phyloP scores from a whole-genome alignment of 2,797 vertebrate species.

The Pseudochaenichthys georgianus region DNA sequence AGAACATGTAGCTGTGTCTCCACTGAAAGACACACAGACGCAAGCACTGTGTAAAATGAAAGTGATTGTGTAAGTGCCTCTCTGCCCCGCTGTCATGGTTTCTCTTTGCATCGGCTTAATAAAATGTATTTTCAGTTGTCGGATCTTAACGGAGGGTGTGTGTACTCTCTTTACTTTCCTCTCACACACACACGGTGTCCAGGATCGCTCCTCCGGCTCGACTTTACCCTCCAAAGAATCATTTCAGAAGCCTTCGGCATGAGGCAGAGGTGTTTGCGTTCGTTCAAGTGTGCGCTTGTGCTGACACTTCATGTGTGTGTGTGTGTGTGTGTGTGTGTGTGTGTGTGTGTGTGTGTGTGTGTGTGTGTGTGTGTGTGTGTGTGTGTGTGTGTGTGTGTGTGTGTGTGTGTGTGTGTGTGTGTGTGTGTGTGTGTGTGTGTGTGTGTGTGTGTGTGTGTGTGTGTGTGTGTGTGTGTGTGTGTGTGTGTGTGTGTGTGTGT shows the following conservation, averaged over 20 bases:
- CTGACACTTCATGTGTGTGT: constrained; percentile 12
- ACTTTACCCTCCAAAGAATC: constrained; percentile 12
- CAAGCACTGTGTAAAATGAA: constrained; percentile 65
- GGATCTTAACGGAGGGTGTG: constrained; percentile 54
- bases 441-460: constrained; percentile 24
- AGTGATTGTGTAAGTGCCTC: constrained; percentile 80
- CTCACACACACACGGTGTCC: constrained; percentile 20
- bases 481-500: constrained; percentile 27
- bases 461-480: constrained; percentile 27
- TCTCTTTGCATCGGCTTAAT: constrained; percentile 68
- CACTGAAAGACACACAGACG: constrained; percentile 37
- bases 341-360: no score
- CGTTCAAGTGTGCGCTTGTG: constrained; percentile 9
- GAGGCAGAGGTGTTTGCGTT: constrained; percentile 49
- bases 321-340: constrained; percentile 35
- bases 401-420: constrained; percentile 19
- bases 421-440: constrained; percentile 20
- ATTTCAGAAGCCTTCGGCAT: constrained; percentile 31
- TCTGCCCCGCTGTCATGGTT: constrained; percentile 61
- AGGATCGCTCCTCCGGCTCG: not conserved
- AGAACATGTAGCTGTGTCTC: constrained; percentile 73
- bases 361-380: constrained; percentile 27
- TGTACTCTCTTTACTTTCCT: constrained; percentile 47
- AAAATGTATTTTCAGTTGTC: constrained; percentile 67
- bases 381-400: constrained; percentile 25